These are phyloP conservation scores for Scaptomyza caliginosa DNA, from an alignment of 2,888 invertebrate species.

Conservation along the genomic window DNA sequence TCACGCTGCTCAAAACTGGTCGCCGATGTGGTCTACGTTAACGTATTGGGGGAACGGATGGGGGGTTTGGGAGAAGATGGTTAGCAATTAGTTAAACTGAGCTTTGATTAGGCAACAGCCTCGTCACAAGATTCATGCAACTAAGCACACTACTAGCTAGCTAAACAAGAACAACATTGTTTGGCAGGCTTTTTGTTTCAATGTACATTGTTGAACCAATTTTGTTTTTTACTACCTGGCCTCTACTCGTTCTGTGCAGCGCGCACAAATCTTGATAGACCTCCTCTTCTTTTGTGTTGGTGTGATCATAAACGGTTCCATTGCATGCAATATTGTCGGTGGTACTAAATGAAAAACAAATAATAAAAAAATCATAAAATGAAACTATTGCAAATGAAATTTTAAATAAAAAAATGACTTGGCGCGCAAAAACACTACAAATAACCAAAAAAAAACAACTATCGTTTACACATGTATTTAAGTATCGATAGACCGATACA, in stretches of 20 bases:
- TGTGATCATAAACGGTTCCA: conserved; percentile 83
- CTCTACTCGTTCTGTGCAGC: conserved; percentile 86
- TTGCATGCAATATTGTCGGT: conserved; percentile 85
- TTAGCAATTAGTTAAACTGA: conserved; percentile 24
- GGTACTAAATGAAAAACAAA: conserved; percentile 84
- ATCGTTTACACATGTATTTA: neutral
- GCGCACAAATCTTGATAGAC: conserved; percentile 97
- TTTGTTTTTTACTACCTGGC: conserved; percentile 85
- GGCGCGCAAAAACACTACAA: conserved; percentile 5
- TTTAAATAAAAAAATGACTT: neutral
- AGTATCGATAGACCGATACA: conserved; percentile 34
- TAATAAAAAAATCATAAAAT: conserved; percentile 28
- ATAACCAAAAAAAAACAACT: neutral
- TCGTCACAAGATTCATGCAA: conserved; percentile 44
- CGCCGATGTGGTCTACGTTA: conserved; percentile 81
- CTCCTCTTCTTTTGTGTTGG: conserved; percentile 90
- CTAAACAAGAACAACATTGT: conserved; percentile 23
- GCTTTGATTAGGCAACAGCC: conserved; percentile 29
- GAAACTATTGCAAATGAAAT: conserved; percentile 3
- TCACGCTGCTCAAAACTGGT: conserved; percentile 93
- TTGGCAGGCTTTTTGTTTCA: conserved; percentile 30
- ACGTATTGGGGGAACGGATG: too few species aligned
- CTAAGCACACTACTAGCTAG: conserved; percentile 32
- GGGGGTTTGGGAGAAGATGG: conserved; percentile 1
- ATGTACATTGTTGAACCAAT: conserved; percentile 27